Percentiles rank a stretch among this genome's conserved stretches.
Conservation (phyloP, 2,113 vertebrate species). For the Natator depressus region DNA sequence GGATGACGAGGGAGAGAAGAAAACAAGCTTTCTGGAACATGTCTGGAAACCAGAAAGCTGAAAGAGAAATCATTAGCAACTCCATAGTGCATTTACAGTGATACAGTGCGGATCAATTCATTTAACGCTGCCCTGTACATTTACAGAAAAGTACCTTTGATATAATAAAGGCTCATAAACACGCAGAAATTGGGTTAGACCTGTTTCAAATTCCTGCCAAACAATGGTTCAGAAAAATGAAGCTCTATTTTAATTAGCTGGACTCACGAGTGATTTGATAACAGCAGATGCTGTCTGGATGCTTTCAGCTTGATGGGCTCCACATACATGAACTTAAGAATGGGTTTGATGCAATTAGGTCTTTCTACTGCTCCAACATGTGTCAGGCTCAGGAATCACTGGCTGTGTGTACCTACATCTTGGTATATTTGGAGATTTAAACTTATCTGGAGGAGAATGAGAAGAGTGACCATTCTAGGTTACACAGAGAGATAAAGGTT, state of each 20-base stretch:
- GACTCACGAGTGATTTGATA: slow-evolving; percentile 92
- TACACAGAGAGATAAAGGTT: background rate
- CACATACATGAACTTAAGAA: slow-evolving; percentile 87
- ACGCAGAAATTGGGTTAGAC: slow-evolving; percentile 96
- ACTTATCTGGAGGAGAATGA: background rate
- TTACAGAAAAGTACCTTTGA: slow-evolving; percentile 97
- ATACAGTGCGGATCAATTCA: slow-evolving; percentile 96
- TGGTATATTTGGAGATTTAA: slow-evolving; percentile 20
- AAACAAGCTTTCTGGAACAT: slow-evolving; percentile 67
- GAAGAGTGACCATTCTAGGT: background rate
- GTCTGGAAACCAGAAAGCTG: slow-evolving; percentile 74
- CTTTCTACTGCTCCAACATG: slow-evolving; percentile 83
- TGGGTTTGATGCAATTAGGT: slow-evolving; percentile 89
- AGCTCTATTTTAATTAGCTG: slow-evolving; percentile 99
- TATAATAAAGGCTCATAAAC: slow-evolving; percentile 99
- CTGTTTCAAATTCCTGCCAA: slow-evolving; percentile 95
- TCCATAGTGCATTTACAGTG: slow-evolving; percentile 81
- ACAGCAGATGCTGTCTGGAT: slow-evolving; percentile 88
- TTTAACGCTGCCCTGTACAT: slow-evolving; percentile 97
- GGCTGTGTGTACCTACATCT: slow-evolving; percentile 30
- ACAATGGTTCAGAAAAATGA: slow-evolving; percentile 95
- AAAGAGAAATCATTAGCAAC: slow-evolving; percentile 88
- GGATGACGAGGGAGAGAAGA: slow-evolving; percentile 51
- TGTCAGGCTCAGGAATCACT: slow-evolving; percentile 64
- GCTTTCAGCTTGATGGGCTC: slow-evolving; percentile 89